phyloP scores from a whole-genome alignment of 2,113 vertebrate species.

The Peucedramus taeniatus region DNA sequence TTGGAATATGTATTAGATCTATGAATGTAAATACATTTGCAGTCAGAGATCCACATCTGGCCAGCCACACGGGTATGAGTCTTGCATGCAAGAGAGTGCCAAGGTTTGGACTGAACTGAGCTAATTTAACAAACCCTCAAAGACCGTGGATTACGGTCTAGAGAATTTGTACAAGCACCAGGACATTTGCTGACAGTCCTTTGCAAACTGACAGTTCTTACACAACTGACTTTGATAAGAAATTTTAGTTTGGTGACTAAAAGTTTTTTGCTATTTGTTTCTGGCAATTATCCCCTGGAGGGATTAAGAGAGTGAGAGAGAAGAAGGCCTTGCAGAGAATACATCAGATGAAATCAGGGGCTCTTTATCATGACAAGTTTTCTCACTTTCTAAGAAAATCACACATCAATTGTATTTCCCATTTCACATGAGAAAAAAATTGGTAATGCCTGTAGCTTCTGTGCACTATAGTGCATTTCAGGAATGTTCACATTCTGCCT shows the following conservation, averaged over 20 bases:
- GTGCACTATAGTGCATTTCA: background rate
- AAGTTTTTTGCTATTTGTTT: background rate
- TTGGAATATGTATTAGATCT: background rate
- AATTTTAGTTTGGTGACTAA: background rate
- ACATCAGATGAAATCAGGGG: background rate
- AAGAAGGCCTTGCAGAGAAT: background rate
- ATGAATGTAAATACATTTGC: background rate
- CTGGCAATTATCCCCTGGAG: fast-evolving
- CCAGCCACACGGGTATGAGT: background rate
- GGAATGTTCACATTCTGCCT: background rate
- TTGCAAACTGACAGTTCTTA: background rate
- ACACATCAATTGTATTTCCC: background rate
- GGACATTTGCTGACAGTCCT: background rate
- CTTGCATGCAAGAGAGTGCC: background rate
- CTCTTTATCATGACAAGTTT: background rate
- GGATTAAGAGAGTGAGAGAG: background rate
- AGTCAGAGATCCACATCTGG: background rate
- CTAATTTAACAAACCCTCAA: background rate
- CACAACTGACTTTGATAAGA: background rate
- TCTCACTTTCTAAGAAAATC: background rate
- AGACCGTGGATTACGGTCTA: background rate
- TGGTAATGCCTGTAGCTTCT: background rate
- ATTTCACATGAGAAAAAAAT: background rate
- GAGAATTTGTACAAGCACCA: background rate
- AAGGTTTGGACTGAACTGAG: background rate